phyloP scores from a whole-genome alignment of 2,797 vertebrate species.

The Phrynocephalus vlangalii region DNA sequence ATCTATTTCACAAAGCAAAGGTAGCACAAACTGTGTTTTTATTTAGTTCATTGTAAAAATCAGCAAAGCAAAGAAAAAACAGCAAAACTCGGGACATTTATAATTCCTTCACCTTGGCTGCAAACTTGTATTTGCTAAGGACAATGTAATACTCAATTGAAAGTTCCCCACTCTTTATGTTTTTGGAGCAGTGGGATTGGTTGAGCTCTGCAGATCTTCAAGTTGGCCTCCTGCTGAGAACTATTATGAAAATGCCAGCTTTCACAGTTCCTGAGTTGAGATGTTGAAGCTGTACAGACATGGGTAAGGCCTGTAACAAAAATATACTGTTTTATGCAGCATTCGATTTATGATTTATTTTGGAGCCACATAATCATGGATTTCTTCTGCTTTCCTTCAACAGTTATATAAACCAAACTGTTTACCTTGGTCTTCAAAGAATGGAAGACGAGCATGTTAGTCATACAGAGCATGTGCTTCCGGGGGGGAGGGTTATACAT shows the following conservation, averaged over 20 bases:
- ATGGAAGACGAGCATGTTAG: neutral
- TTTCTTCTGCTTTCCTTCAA: constrained; percentile 22
- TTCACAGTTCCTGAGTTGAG: neutral
- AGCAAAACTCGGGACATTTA: neutral
- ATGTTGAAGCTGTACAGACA: neutral
- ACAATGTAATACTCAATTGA: constrained; percentile 22
- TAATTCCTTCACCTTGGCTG: neutral
- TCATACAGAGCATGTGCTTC: too few relatives aligned
- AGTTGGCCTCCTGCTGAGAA: neutral
- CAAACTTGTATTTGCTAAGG: neutral
- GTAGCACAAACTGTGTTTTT: neutral
- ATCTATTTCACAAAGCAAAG: neutral
- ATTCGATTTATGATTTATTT: neutral
- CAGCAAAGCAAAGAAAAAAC: neutral
- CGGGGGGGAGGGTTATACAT: too few relatives aligned
- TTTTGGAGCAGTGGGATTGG: neutral
- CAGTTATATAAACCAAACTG: constrained; percentile 3
- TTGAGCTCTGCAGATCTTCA: neutral
- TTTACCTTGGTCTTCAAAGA: neutral
- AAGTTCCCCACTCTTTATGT: neutral
- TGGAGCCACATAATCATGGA: neutral
- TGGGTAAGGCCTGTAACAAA: constrained; percentile 8
- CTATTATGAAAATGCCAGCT: neutral
- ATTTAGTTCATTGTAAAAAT: neutral
- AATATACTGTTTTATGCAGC: neutral